Conservation (phyloP, 2,113 vertebrate species). For the Brachionichthys hirsutus region DNA sequence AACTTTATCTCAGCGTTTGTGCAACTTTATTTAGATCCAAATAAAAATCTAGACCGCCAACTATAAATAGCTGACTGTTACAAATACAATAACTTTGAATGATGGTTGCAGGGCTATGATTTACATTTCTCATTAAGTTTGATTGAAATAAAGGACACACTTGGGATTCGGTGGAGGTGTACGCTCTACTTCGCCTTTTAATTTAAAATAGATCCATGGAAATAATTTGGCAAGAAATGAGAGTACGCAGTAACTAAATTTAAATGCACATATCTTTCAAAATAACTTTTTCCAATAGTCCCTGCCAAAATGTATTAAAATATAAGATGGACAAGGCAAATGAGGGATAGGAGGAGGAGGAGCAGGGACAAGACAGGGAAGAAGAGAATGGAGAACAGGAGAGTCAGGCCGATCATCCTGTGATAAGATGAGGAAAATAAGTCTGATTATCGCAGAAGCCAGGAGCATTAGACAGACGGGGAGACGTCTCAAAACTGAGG, state of each 20-base stretch:
- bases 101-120: neutral
- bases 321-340: neutral
- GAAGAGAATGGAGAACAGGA: constrained; percentile 21
- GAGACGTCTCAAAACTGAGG: constrained; percentile 92
- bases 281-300: neutral
- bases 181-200: too few relatives aligned
- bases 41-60: too few relatives aligned
- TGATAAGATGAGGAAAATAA: constrained; percentile 90
- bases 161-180: too few relatives aligned
- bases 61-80: too few relatives aligned
- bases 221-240: too few relatives aligned
- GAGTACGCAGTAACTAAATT: too few relatives aligned
- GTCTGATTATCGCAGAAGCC: constrained; percentile 89
- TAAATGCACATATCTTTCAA: neutral
- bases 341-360: neutral
- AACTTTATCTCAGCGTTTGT: too few relatives aligned
- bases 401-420: constrained; percentile 78
- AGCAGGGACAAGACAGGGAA: constrained; percentile 5
- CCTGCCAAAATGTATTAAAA: neutral
- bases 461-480: constrained; percentile 87
- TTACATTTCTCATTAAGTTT: too few relatives aligned
- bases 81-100: neutral
- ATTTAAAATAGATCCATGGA: too few relatives aligned
- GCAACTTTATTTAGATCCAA: too few relatives aligned
- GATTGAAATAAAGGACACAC: too few relatives aligned